Evolutionary conservation across 2,888 invertebrate genomes (phyloP).

Genomic region (Strigamia crassipes): DNA sequence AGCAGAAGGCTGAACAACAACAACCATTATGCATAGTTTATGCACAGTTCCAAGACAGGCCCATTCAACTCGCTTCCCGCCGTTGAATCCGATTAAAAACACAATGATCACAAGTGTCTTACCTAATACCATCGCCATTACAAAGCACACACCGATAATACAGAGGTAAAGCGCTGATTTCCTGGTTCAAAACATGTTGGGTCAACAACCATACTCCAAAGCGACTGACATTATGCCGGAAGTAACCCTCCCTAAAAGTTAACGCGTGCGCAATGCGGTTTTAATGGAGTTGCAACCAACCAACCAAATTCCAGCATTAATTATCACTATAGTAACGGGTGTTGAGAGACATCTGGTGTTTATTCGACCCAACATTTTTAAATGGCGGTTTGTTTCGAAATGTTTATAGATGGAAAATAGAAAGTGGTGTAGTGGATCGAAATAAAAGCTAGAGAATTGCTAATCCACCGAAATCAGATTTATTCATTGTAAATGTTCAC

Average conservation of each 20-base stretch:
- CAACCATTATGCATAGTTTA: background rate
- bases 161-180: background rate
- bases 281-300: background rate
- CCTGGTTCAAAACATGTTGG: slow-evolving; percentile 10
- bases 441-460: too few relatives aligned
- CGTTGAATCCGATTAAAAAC: background rate
- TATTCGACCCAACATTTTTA: background rate
- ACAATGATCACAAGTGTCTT: background rate
- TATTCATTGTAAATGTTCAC: background rate
- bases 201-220: slow-evolving; percentile 18
- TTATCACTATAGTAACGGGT: background rate
- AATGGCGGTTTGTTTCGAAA: too few relatives aligned
- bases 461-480: background rate
- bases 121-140: background rate
- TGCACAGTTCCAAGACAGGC: background rate
- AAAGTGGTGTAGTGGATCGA: too few relatives aligned
- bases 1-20: background rate
- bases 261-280: slow-evolving; percentile 6
- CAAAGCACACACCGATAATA: slow-evolving; percentile 4
- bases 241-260: background rate
- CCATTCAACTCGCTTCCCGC: background rate
- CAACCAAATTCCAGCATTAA: background rate
- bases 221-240: slow-evolving; percentile 1
- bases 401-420: too few relatives aligned
- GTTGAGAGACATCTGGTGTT: background rate